Conservation (phyloP, 2,113 vertebrate species). For the Menura novaehollandiae region DNA sequence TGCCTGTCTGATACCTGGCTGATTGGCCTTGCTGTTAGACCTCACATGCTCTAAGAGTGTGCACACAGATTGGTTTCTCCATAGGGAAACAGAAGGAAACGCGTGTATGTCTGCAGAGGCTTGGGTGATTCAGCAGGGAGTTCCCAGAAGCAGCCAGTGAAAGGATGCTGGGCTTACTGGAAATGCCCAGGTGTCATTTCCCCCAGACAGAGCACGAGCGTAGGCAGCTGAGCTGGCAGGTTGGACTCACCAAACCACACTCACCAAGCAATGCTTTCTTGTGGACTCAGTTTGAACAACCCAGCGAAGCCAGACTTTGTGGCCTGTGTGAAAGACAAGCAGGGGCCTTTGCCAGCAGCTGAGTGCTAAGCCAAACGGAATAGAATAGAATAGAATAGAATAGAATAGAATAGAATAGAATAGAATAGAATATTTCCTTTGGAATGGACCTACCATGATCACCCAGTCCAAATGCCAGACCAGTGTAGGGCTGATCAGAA, state of each 20-base stretch:
- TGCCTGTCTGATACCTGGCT: neutral
- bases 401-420: neutral
- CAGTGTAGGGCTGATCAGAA: neutral
- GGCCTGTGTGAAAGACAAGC: neutral
- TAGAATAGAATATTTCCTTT: neutral
- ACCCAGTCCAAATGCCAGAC: neutral
- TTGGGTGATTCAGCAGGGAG: conserved; percentile 5
- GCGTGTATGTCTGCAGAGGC: neutral
- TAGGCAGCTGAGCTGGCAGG: neutral
- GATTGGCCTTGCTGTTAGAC: neutral
- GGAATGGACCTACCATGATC: neutral
- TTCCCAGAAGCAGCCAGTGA: conserved; percentile 7
- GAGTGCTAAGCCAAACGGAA: neutral
- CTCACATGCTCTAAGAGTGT: neutral
- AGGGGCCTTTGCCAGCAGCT: neutral
- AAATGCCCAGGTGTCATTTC: conserved; percentile 33
- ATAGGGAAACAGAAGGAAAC: neutral
- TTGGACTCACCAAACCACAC: neutral
- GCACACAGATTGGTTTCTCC: neutral
- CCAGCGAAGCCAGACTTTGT: neutral
- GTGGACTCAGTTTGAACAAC: neutral
- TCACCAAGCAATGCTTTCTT: neutral
- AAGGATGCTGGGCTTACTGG: neutral
- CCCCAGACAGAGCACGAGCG: neutral
- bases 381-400: neutral